Conservation (phyloP, 2,888 invertebrate genomes). For the Monochamus alternatus region DNA sequence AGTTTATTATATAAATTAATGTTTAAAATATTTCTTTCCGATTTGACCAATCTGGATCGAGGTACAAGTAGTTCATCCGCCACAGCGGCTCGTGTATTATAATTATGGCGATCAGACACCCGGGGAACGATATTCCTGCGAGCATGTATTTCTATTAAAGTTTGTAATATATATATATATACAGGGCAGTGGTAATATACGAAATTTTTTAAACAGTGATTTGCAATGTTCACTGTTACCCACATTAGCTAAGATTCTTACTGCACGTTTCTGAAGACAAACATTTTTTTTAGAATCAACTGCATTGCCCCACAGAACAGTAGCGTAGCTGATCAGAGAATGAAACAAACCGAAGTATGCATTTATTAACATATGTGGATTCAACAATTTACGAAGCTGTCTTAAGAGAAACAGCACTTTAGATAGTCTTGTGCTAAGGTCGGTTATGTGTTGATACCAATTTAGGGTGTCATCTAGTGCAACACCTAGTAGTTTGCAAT, state of each 20-base stretch:
- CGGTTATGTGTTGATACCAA: not conserved
- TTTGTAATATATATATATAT: slow-evolving; percentile 17
- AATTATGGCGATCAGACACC: slow-evolving; percentile 5
- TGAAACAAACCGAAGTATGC: slow-evolving; percentile 2
- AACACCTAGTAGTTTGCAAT: not conserved
- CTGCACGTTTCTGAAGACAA: not conserved
- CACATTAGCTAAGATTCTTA: not conserved
- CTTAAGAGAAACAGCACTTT: not conserved
- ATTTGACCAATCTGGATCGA: slow-evolving; percentile 23
- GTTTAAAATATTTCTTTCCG: slow-evolving; percentile 13
- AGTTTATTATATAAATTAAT: slow-evolving; percentile 17
- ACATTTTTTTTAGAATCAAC: not conserved
- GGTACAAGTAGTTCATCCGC: slow-evolving; percentile 17
- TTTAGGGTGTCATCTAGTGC: not conserved
- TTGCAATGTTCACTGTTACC: not conserved
- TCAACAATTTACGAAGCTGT: not conserved
- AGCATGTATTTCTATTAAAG: slow-evolving; percentile 11
- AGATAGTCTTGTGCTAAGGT: not conserved
- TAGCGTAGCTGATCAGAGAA: not conserved
- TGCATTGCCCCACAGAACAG: not conserved
- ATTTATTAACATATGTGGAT: not conserved
- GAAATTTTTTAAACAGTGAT: slow-evolving; percentile 2
- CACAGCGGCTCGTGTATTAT: slow-evolving; percentile 15
- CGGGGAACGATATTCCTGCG: not conserved
- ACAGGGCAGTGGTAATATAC: slow-evolving; percentile 11